These are phyloP conservation scores for Otis tarda DNA, from an alignment of 2,113 vertebrate genomes.

Conservation along the genomic window DNA sequence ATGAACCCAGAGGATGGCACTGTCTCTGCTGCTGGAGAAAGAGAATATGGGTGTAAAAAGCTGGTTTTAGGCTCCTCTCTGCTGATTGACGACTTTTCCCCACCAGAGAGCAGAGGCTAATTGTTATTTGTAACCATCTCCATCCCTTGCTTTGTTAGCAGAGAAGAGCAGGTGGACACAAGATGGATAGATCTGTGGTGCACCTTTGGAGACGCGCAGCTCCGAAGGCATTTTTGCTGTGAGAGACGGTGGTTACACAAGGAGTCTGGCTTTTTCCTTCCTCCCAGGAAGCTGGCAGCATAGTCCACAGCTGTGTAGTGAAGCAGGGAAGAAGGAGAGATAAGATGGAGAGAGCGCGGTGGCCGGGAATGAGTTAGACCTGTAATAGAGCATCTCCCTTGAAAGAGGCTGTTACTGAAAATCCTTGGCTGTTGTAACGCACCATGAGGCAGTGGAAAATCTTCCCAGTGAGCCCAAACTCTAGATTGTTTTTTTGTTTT, in stretches of 20 bases:
- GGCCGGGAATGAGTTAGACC: not conserved
- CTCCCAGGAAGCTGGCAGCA: not conserved
- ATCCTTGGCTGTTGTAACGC: not conserved
- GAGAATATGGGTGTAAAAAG: not conserved
- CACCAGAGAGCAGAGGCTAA: not conserved
- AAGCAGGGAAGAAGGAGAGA: not conserved
- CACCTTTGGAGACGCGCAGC: fast-evolving
- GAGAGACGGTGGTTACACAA: not conserved
- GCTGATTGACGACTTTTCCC: not conserved
- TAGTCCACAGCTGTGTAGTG: not conserved
- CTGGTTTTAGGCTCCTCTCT: not conserved
- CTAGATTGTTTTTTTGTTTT: not conserved
- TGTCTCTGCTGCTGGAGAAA: not conserved
- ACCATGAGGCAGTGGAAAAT: not conserved
- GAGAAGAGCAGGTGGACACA: not conserved
- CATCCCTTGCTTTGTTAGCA: not conserved
- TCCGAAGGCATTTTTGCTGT: not conserved
- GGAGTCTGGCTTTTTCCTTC: not conserved
- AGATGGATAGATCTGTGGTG: not conserved
- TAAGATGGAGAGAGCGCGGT: not conserved
- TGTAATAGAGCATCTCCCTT: not conserved
- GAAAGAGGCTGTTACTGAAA: conserved; percentile 18
- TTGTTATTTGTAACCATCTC: not conserved
- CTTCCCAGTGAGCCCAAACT: not conserved
- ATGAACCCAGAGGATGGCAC: not conserved